Conservation (phyloP, 2,113 vertebrate genomes). For the Ceuthmochares aereus region DNA sequence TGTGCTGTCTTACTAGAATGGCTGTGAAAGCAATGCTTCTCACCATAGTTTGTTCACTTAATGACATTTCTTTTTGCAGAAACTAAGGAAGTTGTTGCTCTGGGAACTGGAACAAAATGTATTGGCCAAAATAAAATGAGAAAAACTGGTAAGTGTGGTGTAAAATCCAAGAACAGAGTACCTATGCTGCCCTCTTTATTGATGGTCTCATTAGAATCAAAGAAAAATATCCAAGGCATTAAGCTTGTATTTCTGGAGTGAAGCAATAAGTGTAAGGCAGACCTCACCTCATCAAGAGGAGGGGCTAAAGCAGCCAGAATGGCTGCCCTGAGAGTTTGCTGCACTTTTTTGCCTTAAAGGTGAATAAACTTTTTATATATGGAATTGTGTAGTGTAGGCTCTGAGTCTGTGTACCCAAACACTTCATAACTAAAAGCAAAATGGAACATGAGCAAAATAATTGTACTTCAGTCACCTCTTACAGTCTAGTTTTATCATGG, state of each 20-base stretch:
- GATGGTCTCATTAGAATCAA: neutral
- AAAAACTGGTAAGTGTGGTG: slow-evolving; percentile 78
- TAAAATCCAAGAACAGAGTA: neutral
- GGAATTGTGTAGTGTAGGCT: neutral
- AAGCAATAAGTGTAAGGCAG: neutral
- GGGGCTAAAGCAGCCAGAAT: neutral
- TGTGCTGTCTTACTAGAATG: neutral
- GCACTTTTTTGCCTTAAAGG: neutral
- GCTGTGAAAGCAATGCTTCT: neutral
- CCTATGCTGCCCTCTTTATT: neutral
- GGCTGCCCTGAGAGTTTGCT: neutral
- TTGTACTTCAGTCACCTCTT: neutral
- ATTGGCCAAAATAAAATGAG: slow-evolving; percentile 89
- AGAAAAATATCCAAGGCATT: neutral
- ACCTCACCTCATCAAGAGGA: neutral
- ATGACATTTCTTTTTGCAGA: slow-evolving; percentile 57
- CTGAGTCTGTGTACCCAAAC: neutral
- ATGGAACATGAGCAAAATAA: neutral
- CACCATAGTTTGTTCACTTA: neutral
- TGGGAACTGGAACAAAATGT: slow-evolving; percentile 97
- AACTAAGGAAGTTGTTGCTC: slow-evolving; percentile 87
- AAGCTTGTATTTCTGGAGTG: neutral
- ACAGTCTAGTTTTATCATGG: neutral
- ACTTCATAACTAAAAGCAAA: neutral
- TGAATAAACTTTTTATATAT: neutral